These are phyloP conservation scores for Sinodicranocentrus sp. DNA, from an alignment of 2,888 invertebrate genomes.

Conservation along the genomic window DNA sequence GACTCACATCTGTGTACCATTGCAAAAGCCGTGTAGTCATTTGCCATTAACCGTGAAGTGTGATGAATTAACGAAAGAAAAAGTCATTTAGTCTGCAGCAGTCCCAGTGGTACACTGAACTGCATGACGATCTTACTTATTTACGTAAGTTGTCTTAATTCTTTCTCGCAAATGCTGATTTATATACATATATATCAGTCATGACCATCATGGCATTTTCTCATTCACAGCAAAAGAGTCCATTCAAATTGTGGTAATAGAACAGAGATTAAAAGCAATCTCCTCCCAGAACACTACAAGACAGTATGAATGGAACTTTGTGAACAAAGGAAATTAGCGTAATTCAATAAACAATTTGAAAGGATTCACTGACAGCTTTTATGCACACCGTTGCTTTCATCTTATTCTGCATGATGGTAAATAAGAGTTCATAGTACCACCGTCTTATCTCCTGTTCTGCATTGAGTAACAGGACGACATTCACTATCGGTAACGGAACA, in stretches of 20 bases:
- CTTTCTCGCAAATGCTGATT: slow-evolving; percentile 7
- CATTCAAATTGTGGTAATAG: background rate
- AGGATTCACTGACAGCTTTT: slow-evolving; percentile 13
- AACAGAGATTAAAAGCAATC: background rate
- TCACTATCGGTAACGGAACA: slow-evolving; percentile 37
- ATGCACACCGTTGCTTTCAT: background rate
- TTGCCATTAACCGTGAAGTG: slow-evolving; percentile 52
- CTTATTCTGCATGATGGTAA: no score
- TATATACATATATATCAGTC: slow-evolving; percentile 4
- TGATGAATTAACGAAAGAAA: slow-evolving; percentile 29
- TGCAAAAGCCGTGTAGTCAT: slow-evolving; percentile 9
- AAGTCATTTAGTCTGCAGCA: background rate
- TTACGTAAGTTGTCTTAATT: slow-evolving; percentile 21
- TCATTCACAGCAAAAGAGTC: background rate
- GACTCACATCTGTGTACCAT: background rate
- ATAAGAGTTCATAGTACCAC: no score
- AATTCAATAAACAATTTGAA: slow-evolving; percentile 53
- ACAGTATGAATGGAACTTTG: slow-evolving; percentile 20
- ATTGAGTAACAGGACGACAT: slow-evolving; percentile 22
- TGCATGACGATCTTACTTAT: slow-evolving; percentile 12
- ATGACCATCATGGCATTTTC: slow-evolving; percentile 19
- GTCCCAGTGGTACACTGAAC: background rate
- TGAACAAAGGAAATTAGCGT: slow-evolving; percentile 35
- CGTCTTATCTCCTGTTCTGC: no score
- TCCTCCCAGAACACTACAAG: background rate